Conservation (phyloP, 2,888 invertebrate genomes). For the Scaeva pyrastri region DNA sequence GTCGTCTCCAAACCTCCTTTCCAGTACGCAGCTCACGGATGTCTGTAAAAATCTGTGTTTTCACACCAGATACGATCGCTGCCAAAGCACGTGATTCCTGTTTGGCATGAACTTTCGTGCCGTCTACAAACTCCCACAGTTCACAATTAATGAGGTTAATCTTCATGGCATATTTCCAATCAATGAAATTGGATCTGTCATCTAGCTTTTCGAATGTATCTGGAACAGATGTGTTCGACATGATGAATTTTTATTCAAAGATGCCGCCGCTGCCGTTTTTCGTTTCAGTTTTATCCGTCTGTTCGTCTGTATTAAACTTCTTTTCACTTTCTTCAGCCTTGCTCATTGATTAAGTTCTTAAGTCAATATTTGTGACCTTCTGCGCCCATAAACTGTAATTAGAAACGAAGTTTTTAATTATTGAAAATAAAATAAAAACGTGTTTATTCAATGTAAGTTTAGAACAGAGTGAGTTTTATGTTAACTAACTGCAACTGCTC, state of each 20-base stretch:
- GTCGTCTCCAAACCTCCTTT: neutral
- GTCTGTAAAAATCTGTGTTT: slow-evolving; percentile 1
- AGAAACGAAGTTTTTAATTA: neutral
- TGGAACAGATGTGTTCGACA: slow-evolving; percentile 2
- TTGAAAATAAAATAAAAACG: too few species aligned
- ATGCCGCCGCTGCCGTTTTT: neutral
- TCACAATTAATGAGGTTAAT: slow-evolving; percentile 25
- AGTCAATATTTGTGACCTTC: neutral
- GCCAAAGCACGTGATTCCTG: slow-evolving; percentile 15
- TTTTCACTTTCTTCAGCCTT: neutral
- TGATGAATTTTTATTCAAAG: neutral
- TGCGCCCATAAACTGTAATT: neutral
- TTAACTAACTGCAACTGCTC: too few species aligned
- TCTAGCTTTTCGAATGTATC: slow-evolving; percentile 8
- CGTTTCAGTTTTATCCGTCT: neutral
- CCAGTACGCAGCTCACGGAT: neutral
- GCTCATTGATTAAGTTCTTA: neutral
- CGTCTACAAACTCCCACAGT: slow-evolving; percentile 2
- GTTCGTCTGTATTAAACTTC: neutral
- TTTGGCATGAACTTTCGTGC: neutral
- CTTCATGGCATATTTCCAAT: slow-evolving; percentile 28
- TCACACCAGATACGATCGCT: slow-evolving; percentile 10
- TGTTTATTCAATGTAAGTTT: too few species aligned
- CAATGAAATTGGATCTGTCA: neutral
- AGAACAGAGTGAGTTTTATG: too few species aligned